Conservation (phyloP, 1,140 invertebrate genomes). For the Tetranychus urticae region DNA sequence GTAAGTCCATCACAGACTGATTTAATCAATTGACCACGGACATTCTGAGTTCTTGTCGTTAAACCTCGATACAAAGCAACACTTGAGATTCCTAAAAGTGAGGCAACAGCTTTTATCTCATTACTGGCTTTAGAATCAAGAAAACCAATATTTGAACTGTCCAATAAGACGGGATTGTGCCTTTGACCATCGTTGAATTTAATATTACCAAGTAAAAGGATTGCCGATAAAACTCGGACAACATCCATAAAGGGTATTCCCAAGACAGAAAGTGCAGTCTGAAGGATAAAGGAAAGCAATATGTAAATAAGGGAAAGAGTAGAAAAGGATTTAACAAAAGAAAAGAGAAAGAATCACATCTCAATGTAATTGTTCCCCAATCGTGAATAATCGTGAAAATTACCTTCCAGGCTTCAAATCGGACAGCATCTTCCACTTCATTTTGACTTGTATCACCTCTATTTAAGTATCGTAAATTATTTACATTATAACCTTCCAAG, state of each 20-base stretch:
- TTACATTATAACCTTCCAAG: slow-evolving; percentile 51
- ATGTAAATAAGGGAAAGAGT: not conserved
- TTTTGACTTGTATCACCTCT: slow-evolving; percentile 41
- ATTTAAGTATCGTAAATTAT: slow-evolving; percentile 53
- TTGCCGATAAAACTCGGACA: slow-evolving; percentile 62
- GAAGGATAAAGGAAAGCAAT: not conserved
- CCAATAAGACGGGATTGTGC: not conserved
- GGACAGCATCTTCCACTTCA: slow-evolving; percentile 41
- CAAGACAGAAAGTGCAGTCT: slow-evolving; percentile 35
- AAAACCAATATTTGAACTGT: not conserved
- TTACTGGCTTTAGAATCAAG: slow-evolving; percentile 1
- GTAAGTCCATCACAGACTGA: slow-evolving; percentile 56
- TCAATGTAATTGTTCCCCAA: not conserved
- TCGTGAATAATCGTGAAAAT: slow-evolving; percentile 22
- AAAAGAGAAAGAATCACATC: too few species aligned
- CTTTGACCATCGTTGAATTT: slow-evolving; percentile 44
- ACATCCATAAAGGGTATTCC: slow-evolving; percentile 85
- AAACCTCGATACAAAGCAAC: slow-evolving; percentile 50
- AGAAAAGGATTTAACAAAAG: slow-evolving; percentile 6
- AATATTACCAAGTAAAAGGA: slow-evolving; percentile 70
- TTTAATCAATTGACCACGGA: slow-evolving; percentile 53
- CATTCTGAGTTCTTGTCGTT: slow-evolving; percentile 55
- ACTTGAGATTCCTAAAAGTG: slow-evolving; percentile 49
- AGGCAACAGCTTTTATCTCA: slow-evolving; percentile 57
- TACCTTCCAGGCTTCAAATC: slow-evolving; percentile 49